phyloP scores from a whole-genome alignment of 2,797 vertebrate genomes.

The Acanthornis magna region DNA sequence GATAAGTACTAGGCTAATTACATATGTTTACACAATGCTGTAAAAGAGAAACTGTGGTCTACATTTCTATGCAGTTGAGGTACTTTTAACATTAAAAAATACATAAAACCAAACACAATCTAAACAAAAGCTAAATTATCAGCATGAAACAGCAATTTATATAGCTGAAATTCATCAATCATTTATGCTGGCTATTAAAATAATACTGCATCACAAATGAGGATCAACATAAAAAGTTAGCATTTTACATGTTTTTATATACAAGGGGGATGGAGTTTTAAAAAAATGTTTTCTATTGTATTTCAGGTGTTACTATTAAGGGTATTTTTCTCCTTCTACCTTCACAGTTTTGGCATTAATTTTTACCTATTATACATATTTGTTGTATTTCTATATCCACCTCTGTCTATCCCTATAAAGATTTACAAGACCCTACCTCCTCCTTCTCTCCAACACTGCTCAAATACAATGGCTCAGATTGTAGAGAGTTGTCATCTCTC shows the following conservation, averaged over 20 bases:
- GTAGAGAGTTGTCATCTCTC: neutral
- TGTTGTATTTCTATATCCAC: neutral
- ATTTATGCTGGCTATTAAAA: neutral
- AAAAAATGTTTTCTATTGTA: neutral
- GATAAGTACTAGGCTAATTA: constrained; percentile 86
- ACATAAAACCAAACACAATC: neutral
- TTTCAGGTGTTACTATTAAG: neutral
- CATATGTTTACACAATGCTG: constrained; percentile 70
- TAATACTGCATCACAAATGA: neutral
- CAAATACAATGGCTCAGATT: constrained; percentile 3
- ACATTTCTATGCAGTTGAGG: constrained; percentile 25
- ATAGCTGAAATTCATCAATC: neutral
- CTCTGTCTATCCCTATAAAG: neutral
- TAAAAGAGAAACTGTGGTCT: constrained; percentile 61
- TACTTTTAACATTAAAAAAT: constrained; percentile 3
- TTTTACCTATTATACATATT: neutral
- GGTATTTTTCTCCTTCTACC: neutral
- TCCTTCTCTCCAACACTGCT: neutral
- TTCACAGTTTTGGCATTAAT: neutral
- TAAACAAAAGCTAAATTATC: neutral
- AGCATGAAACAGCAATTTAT: neutral
- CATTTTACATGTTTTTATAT: neutral
- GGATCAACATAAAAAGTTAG: neutral
- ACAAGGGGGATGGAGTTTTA: neutral
- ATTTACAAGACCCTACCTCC: neutral